Evolutionary conservation across 1,140 invertebrate species (phyloP).

Genomic region (Cephus cinctus): DNA sequence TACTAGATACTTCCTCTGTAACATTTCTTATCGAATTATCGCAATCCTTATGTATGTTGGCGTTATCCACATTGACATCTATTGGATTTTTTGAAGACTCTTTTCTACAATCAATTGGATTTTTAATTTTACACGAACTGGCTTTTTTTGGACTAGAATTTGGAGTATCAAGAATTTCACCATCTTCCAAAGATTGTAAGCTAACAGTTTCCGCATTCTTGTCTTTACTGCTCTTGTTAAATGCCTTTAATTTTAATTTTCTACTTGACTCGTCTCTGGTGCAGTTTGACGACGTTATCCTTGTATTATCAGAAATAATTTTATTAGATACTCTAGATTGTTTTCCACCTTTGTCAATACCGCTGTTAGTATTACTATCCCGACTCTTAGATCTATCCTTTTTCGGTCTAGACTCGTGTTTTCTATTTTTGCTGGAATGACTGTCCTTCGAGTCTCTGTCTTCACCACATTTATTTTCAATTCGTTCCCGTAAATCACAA

Average conservation of each 20-base stretch:
- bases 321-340: not conserved
- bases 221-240: not conserved
- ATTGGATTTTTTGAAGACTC: not conserved
- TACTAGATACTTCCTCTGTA: not conserved
- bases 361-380: not conserved
- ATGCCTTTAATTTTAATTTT: not conserved
- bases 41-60: not conserved
- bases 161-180: slow-evolving; percentile 12
- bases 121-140: too few species aligned
- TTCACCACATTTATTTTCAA: not conserved
- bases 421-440: not conserved
- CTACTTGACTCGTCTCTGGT: not conserved
- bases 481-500: not conserved
- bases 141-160: not conserved
- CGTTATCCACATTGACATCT: slow-evolving; percentile 11
- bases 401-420: not conserved
- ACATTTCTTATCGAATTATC: slow-evolving; percentile 10
- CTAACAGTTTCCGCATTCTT: not conserved
- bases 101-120: too few species aligned
- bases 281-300: not conserved
- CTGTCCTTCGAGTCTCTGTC: not conserved
- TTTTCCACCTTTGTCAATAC: not conserved
- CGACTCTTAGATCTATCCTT: not conserved
- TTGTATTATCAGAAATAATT: slow-evolving; percentile 1
- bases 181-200: slow-evolving; percentile 12